Percentiles rank a stretch among this genome's conserved stretches.
Conservation (phyloP, 2,888 invertebrate species). For the Entomobrya multifasciata region DNA sequence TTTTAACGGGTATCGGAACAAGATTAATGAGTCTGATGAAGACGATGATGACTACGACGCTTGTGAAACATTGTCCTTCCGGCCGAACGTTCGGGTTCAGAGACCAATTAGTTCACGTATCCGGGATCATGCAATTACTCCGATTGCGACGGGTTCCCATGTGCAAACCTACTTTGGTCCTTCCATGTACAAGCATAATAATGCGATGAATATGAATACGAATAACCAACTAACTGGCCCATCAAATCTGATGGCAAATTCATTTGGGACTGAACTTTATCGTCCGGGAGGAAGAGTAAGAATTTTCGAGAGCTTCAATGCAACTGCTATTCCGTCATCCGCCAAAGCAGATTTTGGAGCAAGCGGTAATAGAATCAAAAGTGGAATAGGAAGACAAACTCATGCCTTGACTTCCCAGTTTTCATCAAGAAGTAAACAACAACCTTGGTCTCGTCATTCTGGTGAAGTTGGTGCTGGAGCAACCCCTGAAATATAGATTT, state of each 20-base stretch:
- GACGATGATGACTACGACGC: conserved; percentile 38
- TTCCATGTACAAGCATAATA: too few species aligned
- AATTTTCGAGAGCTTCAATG: conserved; percentile 32
- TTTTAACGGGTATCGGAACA: background rate
- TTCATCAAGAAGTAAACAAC: conserved; percentile 38
- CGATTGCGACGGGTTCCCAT: conserved; percentile 63
- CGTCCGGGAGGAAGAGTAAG: conserved; percentile 26
- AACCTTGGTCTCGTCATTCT: conserved; percentile 58
- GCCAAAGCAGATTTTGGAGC: background rate
- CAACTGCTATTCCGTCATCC: background rate
- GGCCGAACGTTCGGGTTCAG: conserved; percentile 64
- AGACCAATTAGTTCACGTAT: conserved; percentile 69
- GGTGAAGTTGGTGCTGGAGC: conserved; percentile 48
- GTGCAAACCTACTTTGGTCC: conserved; percentile 14
- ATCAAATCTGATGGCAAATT: background rate
- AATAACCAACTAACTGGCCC: conserved; percentile 15
- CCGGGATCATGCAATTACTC: conserved; percentile 68
- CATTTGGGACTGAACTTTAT: background rate
- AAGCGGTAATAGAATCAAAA: conserved; percentile 28
- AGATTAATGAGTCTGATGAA: conserved; percentile 54
- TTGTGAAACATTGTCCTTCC: conserved; percentile 41
- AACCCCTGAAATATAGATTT: too few species aligned
- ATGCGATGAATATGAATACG: conserved; percentile 21
- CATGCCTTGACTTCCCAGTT: conserved; percentile 9
- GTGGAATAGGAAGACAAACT: conserved; percentile 38